Conservation (phyloP, 2,113 vertebrate species). For the Pionites leucogaster region DNA sequence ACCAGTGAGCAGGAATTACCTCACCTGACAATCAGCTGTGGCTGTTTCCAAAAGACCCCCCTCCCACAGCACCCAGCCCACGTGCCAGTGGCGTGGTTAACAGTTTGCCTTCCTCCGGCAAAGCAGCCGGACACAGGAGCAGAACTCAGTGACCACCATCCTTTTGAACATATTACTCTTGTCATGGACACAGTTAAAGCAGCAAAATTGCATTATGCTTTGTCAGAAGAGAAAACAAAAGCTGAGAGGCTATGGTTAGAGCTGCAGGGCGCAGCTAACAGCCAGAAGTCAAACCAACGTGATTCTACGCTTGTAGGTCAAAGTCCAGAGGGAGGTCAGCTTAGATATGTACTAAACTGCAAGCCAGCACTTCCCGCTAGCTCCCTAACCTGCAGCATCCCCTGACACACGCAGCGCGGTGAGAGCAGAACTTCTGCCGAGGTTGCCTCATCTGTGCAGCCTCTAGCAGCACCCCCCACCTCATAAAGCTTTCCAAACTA, state of each 20-base stretch:
- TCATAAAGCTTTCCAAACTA: fast-evolving
- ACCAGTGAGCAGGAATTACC: background rate
- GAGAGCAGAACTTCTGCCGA: background rate
- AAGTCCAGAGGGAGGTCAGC: background rate
- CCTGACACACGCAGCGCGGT: fast-evolving
- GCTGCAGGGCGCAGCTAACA: background rate
- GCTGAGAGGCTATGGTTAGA: background rate
- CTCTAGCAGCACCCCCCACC: fast-evolving
- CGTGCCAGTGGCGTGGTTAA: fast-evolving
- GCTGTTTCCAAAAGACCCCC: background rate
- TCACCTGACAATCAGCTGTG: background rate
- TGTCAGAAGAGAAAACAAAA: background rate
- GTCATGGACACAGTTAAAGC: background rate
- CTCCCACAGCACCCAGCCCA: background rate
- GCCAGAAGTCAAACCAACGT: fast-evolving
- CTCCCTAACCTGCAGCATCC: fast-evolving
- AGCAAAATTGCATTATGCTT: background rate
- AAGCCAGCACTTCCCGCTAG: fast-evolving
- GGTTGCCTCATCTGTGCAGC: fast-evolving
- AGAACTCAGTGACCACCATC: background rate
- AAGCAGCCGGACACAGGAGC: background rate
- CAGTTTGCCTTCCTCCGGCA: background rate
- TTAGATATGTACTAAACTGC: background rate
- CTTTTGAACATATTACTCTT: background rate
- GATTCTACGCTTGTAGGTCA: background rate